These are phyloP conservation scores for Antheraea yamamai DNA, from an alignment of 2,888 invertebrate species.

Conservation along the genomic window DNA sequence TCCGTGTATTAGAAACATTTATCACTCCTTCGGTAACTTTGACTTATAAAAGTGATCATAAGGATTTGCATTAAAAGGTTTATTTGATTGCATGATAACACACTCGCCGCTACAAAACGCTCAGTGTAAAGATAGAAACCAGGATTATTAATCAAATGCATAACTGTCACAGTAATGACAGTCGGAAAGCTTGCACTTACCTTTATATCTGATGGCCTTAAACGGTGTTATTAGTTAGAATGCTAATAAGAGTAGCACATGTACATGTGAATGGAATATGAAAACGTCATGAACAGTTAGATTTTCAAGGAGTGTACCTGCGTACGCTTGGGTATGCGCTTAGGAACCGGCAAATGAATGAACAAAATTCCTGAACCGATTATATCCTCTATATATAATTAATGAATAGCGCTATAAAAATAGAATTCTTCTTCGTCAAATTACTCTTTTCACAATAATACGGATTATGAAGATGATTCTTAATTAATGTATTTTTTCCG, in stretches of 20 bases:
- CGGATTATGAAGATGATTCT: too few relatives aligned
- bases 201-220: conserved; percentile 5
- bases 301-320: conserved; percentile 3
- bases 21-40: background rate
- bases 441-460: too few relatives aligned
- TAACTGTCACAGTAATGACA: background rate
- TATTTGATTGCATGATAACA: background rate
- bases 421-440: too few relatives aligned
- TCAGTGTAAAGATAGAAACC: background rate
- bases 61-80: too few relatives aligned
- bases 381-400: background rate
- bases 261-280: conserved; percentile 17
- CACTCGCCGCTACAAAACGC: background rate
- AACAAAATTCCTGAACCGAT: background rate
- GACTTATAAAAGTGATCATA: background rate
- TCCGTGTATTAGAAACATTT: background rate
- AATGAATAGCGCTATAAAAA: background rate
- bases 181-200: background rate
- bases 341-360: background rate
- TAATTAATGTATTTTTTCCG: too few relatives aligned
- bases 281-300: conserved; percentile 17
- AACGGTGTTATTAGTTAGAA: conserved; percentile 13
- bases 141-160: background rate
- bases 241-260: conserved; percentile 17
- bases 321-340: background rate